Conservation (phyloP, 2,888 invertebrate genomes). For the Netelia fuscicornis region DNA sequence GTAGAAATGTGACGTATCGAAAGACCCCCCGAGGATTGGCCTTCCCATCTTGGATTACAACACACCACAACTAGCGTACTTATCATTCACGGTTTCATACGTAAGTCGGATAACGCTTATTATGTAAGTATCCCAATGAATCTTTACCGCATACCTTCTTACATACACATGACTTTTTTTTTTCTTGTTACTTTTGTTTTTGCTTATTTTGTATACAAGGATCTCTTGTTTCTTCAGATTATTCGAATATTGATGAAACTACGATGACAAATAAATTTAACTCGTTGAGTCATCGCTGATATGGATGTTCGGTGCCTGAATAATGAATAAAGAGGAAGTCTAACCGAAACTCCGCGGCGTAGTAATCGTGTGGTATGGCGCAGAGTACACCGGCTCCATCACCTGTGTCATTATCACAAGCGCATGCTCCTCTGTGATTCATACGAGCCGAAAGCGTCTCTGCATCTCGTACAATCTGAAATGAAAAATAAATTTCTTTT, state of each 20-base stretch:
- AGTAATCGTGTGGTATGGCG: slow-evolving; percentile 98
- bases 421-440: slow-evolving; percentile 99
- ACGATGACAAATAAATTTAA: slow-evolving; percentile 8
- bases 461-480: slow-evolving; percentile 97
- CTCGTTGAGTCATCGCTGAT: slow-evolving; percentile 2
- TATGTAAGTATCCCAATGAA: slow-evolving; percentile 13
- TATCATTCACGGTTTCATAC: slow-evolving; percentile 61
- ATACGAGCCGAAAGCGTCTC: slow-evolving; percentile 97
- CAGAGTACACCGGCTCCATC: slow-evolving; percentile 99
- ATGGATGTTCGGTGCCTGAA: neutral
- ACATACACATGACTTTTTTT: neutral
- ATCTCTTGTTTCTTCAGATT: neutral
- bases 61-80: slow-evolving; percentile 30
- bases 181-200: slow-evolving; percentile 11
- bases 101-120: slow-evolving; percentile 44
- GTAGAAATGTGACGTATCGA: slow-evolving; percentile 36
- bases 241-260: slow-evolving; percentile 46
- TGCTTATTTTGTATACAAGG: neutral
- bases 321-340: slow-evolving; percentile 59
- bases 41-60: slow-evolving; percentile 63
- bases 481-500: slow-evolving; percentile 65
- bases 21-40: slow-evolving; percentile 63
- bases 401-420: slow-evolving; percentile 99
- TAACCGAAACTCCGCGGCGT: slow-evolving; percentile 93
- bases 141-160: neutral